These are phyloP conservation scores for Silurus glanis DNA, from an alignment of 2,113 vertebrate species.

Conservation along the genomic window DNA sequence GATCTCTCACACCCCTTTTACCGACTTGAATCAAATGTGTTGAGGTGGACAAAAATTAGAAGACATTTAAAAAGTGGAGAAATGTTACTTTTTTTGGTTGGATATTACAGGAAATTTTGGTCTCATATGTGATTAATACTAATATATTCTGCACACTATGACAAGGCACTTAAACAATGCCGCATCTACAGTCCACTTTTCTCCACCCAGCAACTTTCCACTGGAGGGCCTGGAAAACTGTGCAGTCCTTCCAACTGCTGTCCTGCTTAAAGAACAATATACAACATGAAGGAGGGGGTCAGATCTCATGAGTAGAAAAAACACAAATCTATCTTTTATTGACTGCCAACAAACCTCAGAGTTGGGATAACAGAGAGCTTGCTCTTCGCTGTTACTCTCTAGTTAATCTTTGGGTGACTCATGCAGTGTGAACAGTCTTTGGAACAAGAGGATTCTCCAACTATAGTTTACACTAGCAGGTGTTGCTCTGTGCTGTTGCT, in stretches of 20 bases:
- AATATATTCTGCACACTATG: neutral
- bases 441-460: slow-evolving; percentile 6
- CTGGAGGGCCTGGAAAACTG: neutral
- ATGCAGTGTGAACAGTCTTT: neutral
- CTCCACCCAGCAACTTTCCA: neutral
- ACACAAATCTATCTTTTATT: neutral
- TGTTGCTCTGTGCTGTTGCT: slow-evolving; percentile 48
- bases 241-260: neutral
- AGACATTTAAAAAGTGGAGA: neutral
- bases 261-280: slow-evolving; percentile 16
- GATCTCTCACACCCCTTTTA: too few species aligned
- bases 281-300: slow-evolving; percentile 3
- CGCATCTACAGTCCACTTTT: neutral
- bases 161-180: neutral
- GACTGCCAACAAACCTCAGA: slow-evolving; percentile 7
- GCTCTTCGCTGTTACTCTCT: neutral
- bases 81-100: too few species aligned
- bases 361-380: neutral
- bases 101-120: neutral
- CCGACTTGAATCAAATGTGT: too few species aligned
- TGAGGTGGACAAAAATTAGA: neutral
- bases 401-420: neutral
- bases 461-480: slow-evolving; percentile 57
- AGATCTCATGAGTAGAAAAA: neutral
- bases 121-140: neutral